Evolutionary conservation across 2,797 vertebrate species (phyloP), one percentile per base, ranked within the genome.

Genomic region (Borostomias antarcticus): DNA sequence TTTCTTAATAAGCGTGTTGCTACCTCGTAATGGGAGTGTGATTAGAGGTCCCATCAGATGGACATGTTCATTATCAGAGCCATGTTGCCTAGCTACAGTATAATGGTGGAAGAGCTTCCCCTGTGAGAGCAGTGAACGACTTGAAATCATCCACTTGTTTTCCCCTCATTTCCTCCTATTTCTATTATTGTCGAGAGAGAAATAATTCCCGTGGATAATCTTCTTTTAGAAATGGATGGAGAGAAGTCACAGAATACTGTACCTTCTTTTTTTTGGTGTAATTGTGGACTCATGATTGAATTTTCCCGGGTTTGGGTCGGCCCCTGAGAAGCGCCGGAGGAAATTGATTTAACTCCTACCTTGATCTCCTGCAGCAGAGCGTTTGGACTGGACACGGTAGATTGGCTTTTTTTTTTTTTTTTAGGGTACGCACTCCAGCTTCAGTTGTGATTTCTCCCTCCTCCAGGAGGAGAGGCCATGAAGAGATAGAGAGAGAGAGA

Each of bases 281-380:
- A 88, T 88, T 88, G 86, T 85, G 74, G 83, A 82, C 83, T 86
- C 77, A 76, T 74, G 63, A 74, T 89, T 89, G 75, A 65, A 85
- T 86, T 83, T 79, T 64, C 59, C 78, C 29, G 68, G 83, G 66
- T 80, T 66, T 63, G 68, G 23, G 67, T 68, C 72, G 58, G 76
- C 78, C 63, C 68, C 45, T 64, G 64, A 68, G 72, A 79, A 68
- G 75, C 70, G 29, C 72, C 72, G 78, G 58, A 78, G 77, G 81
- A 89, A 90, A 89, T 88, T 78, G 84, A 88, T 89, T 86, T 81
- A 45, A 45, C n/a, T 80, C 74, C 80, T 74, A 72, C 80, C 81
- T 74, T 73, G 74, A 81, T 82, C 78, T 69, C 81, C 54, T 75
- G 81, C 81, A n/a, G n/a, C n/a, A n/a, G n/a, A n/a, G n/a, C n/a